Base-by-base conservation (phyloP, 2,797 vertebrate species). In the Chrosomus eos region DNA sequence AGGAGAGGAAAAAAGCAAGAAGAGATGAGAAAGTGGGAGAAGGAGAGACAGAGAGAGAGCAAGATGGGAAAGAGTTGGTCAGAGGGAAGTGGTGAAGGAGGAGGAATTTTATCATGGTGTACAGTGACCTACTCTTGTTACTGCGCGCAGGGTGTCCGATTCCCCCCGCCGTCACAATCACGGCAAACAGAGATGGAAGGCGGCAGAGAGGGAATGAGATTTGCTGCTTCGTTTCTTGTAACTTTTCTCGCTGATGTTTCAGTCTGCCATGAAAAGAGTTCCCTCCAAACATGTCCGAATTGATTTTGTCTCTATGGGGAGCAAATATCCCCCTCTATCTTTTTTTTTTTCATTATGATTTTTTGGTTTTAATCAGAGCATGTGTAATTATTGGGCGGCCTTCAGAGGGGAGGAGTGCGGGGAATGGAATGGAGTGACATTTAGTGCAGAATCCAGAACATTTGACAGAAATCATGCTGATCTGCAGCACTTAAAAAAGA, bases 101-200 rank as follows among this genome's bases (percentile, higher is more conserved):
- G 97, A 94, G 96, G 97, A 98, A 98, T 98, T 98, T 98, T 98
- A 99, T 98, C 97, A 94, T 95, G 95, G 98, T 97, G 95, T 97
- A 97, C 95, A 95, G 97, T 98, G 97, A 98, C 97, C 97, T 97
- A 97, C 97, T 98, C 97, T 94, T 94, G 94, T 99, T 99, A 97
- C 97, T 96, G 91, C 93, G 96, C 94, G 89, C 92, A 92, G 95
- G 94, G 95, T 96, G 95, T 99, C 93, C 40, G 92, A 92, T 99
- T 97, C 95, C 75, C 85, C 84, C 87, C 28, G 78, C 81, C 88
- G 83, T 84, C 81, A 86, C 86, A 84, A 84, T 87, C 82, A 84
- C 75, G 26, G 89, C 73, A 81, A 77, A 74, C 73, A 76, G 68
- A 83, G 80, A 80, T 70, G 60, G 51, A 28, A 48, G 67, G 62